These are phyloP conservation scores for Euleptes europaea DNA, from an alignment of 2,113 vertebrate species.

Conservation along the genomic window DNA sequence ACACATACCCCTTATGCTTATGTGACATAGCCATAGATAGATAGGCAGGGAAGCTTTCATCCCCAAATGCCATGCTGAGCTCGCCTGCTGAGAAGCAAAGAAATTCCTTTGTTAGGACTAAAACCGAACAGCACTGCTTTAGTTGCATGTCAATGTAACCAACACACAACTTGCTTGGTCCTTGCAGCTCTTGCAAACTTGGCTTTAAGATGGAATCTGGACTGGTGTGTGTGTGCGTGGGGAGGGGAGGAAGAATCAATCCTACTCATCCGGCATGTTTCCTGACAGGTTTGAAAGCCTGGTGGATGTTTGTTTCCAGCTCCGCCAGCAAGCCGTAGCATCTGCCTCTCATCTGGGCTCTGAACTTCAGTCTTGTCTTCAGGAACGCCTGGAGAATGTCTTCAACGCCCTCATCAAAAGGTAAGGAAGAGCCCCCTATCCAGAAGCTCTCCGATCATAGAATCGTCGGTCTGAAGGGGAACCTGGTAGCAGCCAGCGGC, in stretches of 20 bases:
- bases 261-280: not conserved
- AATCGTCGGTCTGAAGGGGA: not conserved
- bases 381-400: conserved; percentile 76
- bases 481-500: too few species aligned
- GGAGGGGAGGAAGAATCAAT: not conserved
- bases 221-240: too few species aligned
- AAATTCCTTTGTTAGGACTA: not conserved
- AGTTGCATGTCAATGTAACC: not conserved
- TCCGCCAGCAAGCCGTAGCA: conserved; percentile 83
- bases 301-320: conserved; percentile 84
- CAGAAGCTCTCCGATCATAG: not conserved
- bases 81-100: not conserved
- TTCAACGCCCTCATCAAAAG: conserved; percentile 84
- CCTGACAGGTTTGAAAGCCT: conserved; percentile 86
- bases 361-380: conserved; percentile 73
- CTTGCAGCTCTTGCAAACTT: not conserved
- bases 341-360: conserved; percentile 68
- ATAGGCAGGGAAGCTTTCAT: not conserved
- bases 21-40: not conserved
- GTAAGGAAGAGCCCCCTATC: conserved; percentile 69
- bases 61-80: too few species aligned
- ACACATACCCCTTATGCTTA: too few species aligned
- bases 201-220: not conserved
- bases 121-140: not conserved
- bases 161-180: not conserved